Percentiles rank a stretch among this genome's conserved stretches.
Conservation (phyloP, 2,888 invertebrate species). For the Rhagium mordax region DNA sequence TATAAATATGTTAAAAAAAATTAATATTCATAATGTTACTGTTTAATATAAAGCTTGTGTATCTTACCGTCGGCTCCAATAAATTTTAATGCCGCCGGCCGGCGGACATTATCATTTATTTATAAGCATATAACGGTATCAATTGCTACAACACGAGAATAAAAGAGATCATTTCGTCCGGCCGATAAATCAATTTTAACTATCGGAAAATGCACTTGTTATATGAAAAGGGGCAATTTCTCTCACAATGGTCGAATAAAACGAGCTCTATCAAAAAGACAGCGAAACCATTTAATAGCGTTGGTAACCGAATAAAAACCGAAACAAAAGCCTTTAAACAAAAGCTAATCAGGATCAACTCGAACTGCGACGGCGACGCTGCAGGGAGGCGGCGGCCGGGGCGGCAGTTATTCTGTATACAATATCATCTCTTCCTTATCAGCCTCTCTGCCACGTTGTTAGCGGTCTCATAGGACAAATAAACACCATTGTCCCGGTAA, state of each 20-base stretch:
- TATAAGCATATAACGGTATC: constrained; percentile 29
- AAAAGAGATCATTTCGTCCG: constrained; percentile 43
- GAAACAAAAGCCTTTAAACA: constrained; percentile 59
- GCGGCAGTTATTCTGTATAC: constrained; percentile 66
- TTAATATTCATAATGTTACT: no score
- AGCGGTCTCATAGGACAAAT: constrained; percentile 71
- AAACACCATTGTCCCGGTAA: constrained; percentile 72
- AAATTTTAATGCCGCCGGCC: not conserved
- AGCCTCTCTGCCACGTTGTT: constrained; percentile 70
- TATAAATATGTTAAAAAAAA: no score
- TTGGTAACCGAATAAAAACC: constrained; percentile 48
- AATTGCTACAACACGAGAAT: constrained; percentile 43
- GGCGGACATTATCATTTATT: constrained; percentile 2
- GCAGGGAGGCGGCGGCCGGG: constrained; percentile 38
- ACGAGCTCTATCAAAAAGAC: constrained; percentile 53
- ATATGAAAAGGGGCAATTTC: constrained; percentile 52
- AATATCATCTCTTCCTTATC: constrained; percentile 71
- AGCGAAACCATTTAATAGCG: constrained; percentile 55
- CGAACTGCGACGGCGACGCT: constrained; percentile 35
- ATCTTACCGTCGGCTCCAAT: not conserved
- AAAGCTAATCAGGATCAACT: constrained; percentile 60
- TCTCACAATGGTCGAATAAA: constrained; percentile 49
- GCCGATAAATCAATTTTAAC: constrained; percentile 52
- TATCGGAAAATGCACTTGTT: constrained; percentile 52
- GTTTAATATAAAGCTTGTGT: no score